Percentiles rank a stretch among this genome's conserved stretches.
Evolutionary conservation across 2,888 invertebrate species (phyloP).

Genomic region (Notodonta ziczac): DNA sequence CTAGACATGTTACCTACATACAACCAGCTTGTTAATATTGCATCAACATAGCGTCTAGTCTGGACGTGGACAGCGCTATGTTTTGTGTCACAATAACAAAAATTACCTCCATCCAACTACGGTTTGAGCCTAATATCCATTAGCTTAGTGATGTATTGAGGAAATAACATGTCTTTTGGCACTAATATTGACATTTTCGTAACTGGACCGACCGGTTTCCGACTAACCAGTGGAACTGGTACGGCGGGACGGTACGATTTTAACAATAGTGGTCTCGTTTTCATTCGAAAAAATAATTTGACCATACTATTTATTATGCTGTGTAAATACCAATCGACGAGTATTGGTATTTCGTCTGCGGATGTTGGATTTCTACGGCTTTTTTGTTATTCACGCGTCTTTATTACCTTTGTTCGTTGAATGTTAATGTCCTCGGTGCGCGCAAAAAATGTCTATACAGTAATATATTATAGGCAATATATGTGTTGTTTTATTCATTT

Average conservation of each 20-base stretch:
- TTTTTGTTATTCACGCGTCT: conserved; percentile 50
- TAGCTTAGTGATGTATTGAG: conserved; percentile 31
- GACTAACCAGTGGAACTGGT: conserved; percentile 31
- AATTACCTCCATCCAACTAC: not conserved
- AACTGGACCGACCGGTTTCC: conserved; percentile 44
- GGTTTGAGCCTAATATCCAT: conserved; percentile 8
- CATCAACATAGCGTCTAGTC: not conserved
- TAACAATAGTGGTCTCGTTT: conserved; percentile 13
- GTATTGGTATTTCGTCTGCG: conserved; percentile 37
- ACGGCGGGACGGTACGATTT: conserved; percentile 14
- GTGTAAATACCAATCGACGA: conserved; percentile 27
- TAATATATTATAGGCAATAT: not conserved
- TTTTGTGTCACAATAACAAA: not conserved
- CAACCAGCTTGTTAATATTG: not conserved
- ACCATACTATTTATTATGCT: conserved; percentile 24
- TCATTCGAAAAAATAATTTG: conserved; percentile 29
- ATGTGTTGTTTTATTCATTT: conserved; percentile 7
- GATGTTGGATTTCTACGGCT: conserved; percentile 34
- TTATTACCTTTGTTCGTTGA: conserved; percentile 49
- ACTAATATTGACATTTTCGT: conserved; percentile 37
- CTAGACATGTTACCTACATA: not conserved
- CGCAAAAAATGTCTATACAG: conserved; percentile 10
- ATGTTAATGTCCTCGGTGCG: conserved; percentile 39
- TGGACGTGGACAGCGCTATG: not conserved
- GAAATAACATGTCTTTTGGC: conserved; percentile 37